Evolutionary conservation across 1,140 invertebrate genomes (phyloP).

Genomic region (Orius laevigatus): DNA sequence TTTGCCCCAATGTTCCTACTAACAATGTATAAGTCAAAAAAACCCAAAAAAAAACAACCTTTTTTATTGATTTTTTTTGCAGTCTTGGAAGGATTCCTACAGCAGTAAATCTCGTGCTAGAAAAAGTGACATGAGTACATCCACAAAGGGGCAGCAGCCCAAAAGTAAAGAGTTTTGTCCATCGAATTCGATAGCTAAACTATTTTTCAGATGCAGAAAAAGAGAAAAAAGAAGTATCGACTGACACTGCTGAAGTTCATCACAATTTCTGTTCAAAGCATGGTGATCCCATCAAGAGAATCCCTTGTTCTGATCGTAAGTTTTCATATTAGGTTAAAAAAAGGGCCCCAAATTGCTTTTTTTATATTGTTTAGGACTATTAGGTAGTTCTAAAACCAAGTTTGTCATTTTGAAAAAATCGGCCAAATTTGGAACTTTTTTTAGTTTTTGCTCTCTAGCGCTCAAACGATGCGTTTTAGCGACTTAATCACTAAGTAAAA

Average conservation of each 20-base stretch:
- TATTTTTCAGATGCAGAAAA: slow-evolving; percentile 6
- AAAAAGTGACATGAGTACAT: no score
- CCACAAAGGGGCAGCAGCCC: not conserved
- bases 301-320: slow-evolving; percentile 31
- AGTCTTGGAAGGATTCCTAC: no score
- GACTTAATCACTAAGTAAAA: no score
- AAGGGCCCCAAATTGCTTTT: not conserved
- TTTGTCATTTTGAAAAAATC: no score
- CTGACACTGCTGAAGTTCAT: slow-evolving; percentile 18
- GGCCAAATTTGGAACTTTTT: no score
- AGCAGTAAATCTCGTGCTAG: no score
- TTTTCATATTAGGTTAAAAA: slow-evolving; percentile 18
- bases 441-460: no score
- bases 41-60: not conserved
- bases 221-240: slow-evolving; percentile 6
- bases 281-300: slow-evolving; percentile 32
- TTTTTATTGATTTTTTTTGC: not conserved
- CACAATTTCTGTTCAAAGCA: slow-evolving; percentile 29
- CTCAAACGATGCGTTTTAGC: no score
- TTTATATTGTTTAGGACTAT: no score
- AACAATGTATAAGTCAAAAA: not conserved
- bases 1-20: slow-evolving; percentile 20
- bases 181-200: no score
- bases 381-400: no score
- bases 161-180: no score